Conservation (phyloP, 2,113 vertebrate species). For the Formicarius rufipectus region DNA sequence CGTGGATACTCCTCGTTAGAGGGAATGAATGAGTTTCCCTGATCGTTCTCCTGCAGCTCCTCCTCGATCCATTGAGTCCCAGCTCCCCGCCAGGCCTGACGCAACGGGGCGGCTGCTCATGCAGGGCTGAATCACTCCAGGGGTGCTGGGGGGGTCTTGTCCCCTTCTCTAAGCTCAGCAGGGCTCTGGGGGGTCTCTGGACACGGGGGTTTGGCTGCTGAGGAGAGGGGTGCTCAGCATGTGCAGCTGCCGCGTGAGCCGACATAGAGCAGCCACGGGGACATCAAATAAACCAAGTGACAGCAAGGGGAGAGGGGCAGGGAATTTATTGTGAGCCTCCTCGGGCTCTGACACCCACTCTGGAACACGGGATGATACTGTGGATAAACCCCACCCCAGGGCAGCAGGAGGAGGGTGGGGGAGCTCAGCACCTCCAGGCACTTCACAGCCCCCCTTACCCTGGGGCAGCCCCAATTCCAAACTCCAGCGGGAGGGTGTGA, state of each 20-base stretch:
- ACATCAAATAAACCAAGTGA: not conserved
- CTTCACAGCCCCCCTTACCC: not conserved
- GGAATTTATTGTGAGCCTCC: conserved; percentile 10
- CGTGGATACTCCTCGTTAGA: not conserved
- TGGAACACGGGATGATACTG: not conserved
- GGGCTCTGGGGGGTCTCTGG: not conserved
- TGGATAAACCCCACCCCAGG: not conserved
- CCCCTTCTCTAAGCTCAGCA: not conserved
- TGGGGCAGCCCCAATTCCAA: not conserved
- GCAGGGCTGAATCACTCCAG: not conserved
- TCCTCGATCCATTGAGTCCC: conserved; percentile 18
- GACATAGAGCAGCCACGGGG: rapidly evolving
- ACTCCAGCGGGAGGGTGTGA: not conserved
- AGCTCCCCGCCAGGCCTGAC: not conserved
- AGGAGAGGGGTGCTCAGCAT: not conserved
- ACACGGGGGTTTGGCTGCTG: not conserved
- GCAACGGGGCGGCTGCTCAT: not conserved
- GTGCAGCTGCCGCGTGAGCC: rapidly evolving
- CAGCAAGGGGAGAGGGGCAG: not conserved
- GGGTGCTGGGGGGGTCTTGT: rapidly evolving
- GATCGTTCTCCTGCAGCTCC: not conserved
- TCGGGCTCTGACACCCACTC: not conserved
- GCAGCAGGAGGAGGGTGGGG: not conserved
- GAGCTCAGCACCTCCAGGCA: not conserved
- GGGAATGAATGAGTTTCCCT: not conserved